phyloP scores from a whole-genome alignment of 2,113 vertebrate genomes.

The Perca fluviatilis region DNA sequence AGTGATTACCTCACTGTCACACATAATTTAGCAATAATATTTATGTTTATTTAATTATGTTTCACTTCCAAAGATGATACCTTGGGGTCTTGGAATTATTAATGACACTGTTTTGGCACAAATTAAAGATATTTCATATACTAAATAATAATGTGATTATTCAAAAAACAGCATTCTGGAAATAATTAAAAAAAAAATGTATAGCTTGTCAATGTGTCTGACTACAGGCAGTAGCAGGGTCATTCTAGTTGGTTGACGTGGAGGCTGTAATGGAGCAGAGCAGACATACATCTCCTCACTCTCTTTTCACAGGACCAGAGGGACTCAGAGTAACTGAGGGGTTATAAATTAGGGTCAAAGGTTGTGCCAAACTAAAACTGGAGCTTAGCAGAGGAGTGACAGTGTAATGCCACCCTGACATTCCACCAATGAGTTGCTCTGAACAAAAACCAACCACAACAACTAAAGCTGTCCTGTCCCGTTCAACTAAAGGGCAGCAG shows the following conservation, averaged over 20 bases:
- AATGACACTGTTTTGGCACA: neutral
- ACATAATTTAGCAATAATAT: conserved; percentile 13
- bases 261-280: conserved; percentile 50
- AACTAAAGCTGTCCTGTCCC: conserved; percentile 26
- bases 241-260: conserved; percentile 63
- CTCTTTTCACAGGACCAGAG: conserved; percentile 42
- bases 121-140: neutral
- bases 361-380: conserved; percentile 65
- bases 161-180: neutral
- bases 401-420: conserved; percentile 32
- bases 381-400: conserved; percentile 33
- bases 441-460: conserved; percentile 49
- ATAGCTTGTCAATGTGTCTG: conserved; percentile 27
- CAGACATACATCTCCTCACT: conserved; percentile 49
- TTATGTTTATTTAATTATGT: neutral
- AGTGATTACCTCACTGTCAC: neutral
- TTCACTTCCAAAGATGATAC: neutral
- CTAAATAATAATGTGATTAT: neutral
- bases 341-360: conserved; percentile 65
- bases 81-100: neutral
- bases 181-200: neutral
- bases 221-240: conserved; percentile 42
- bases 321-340: conserved; percentile 32
- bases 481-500: conserved; percentile 33
- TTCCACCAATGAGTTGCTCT: conserved; percentile 33